phyloP scores from a whole-genome alignment of 2,888 invertebrate genomes.

The Phyllotreta cruciferae region DNA sequence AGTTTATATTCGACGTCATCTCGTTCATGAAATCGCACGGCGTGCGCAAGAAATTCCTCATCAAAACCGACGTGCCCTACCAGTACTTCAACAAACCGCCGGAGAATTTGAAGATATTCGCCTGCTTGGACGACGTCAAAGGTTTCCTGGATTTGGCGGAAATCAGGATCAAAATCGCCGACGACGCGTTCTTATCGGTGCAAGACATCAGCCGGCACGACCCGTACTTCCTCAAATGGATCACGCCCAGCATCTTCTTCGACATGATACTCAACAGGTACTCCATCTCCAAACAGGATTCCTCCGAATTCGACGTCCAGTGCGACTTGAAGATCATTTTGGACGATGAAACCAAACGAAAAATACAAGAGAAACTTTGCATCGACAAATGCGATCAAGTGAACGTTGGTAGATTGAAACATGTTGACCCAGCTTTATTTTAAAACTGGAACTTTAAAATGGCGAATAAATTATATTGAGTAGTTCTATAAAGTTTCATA shows the following conservation, averaged over 20 bases:
- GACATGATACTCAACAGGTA: conserved; percentile 41
- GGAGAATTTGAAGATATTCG: conserved; percentile 37
- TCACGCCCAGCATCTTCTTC: conserved; percentile 41
- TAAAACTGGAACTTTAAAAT: not conserved
- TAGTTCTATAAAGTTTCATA: too few species aligned
- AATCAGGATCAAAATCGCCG: conserved; percentile 36
- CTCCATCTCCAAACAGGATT: conserved; percentile 28
- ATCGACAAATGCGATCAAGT: not conserved
- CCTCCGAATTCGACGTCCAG: conserved; percentile 1
- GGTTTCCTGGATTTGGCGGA: conserved; percentile 34
- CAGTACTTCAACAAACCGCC: conserved; percentile 24
- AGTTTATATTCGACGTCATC: conserved; percentile 40
- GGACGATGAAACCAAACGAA: conserved; percentile 18
- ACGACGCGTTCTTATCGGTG: conserved; percentile 33
- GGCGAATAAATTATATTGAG: too few species aligned
- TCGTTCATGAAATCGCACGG: conserved; percentile 40
- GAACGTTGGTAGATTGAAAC: conserved; percentile 23
- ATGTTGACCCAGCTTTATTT: conserved; percentile 30
- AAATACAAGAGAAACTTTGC: conserved; percentile 7
- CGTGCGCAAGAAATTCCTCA: conserved; percentile 39
- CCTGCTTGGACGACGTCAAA: conserved; percentile 40
- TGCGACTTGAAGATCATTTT: conserved; percentile 32
- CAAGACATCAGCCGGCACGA: conserved; percentile 35
- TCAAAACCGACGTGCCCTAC: conserved; percentile 39
- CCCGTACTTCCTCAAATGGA: conserved; percentile 39